Evolutionary conservation across 1,140 invertebrate genomes (phyloP).

Genomic region (Phortica variegata): DNA sequence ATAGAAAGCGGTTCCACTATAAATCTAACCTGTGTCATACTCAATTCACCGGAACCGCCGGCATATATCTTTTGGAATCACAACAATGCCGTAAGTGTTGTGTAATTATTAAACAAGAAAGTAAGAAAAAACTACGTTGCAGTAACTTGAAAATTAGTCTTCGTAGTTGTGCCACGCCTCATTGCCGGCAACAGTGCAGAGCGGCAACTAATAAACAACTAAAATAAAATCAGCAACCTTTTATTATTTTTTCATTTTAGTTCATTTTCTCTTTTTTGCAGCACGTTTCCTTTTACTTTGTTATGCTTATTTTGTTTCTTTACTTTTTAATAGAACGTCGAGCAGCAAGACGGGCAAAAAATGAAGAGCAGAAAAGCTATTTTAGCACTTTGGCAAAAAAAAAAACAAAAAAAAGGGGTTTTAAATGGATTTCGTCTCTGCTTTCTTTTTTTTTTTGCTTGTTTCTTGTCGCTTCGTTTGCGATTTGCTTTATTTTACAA

Average conservation of each 20-base stretch:
- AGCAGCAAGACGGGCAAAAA: conserved; percentile 30
- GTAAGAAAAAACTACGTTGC: too few relatives aligned
- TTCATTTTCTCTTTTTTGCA: background rate
- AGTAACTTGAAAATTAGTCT: too few relatives aligned
- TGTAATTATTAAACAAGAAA: background rate
- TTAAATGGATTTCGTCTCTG: background rate
- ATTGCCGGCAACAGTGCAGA: too few relatives aligned
- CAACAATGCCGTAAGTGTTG: conserved; percentile 75
- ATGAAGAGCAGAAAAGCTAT: background rate
- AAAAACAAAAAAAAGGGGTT: conserved; percentile 7
- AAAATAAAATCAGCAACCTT: background rate
- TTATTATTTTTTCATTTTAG: conserved; percentile 2
- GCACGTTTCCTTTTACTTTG: background rate
- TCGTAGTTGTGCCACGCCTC: too few relatives aligned
- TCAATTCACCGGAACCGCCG: conserved; percentile 86
- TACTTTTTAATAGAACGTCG: too few relatives aligned
- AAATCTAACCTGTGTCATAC: conserved; percentile 88
- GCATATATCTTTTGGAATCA: conserved; percentile 93
- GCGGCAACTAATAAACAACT: conserved; percentile 1
- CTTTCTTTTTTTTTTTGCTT: background rate
- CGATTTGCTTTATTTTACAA: background rate
- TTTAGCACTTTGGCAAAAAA: background rate
- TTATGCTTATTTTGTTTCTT: too few relatives aligned
- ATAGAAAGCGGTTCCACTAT: conserved; percentile 90
- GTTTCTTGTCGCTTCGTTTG: background rate